These are phyloP conservation scores for Platycheirus albimanus DNA, from an alignment of 2,888 invertebrate species.

Conservation along the genomic window DNA sequence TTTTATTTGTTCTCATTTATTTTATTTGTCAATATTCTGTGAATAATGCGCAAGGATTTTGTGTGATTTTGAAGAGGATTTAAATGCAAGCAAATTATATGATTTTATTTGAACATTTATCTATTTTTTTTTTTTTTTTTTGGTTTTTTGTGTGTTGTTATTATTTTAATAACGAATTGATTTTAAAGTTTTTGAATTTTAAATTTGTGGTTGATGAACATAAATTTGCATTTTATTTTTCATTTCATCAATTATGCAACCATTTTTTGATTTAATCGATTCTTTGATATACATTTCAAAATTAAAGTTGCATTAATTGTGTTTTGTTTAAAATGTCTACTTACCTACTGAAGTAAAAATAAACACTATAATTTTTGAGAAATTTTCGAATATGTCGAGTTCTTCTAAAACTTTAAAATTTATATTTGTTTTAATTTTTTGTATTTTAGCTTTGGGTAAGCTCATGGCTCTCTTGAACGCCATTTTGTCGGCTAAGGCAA, in stretches of 20 bases:
- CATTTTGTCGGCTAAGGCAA: no score
- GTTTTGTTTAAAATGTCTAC: no score
- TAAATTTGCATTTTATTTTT: slow-evolving; percentile 35
- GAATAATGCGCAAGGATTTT: slow-evolving; percentile 34
- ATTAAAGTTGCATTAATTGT: no score
- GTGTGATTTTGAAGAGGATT: slow-evolving; percentile 53
- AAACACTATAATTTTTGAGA: no score
- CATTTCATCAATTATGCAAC: slow-evolving; percentile 9
- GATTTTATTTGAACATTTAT: slow-evolving; percentile 21
- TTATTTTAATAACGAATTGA: background rate
- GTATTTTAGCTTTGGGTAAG: no score
- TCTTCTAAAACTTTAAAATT: no score
- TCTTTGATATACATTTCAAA: no score
- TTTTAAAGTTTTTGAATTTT: slow-evolving; percentile 26
- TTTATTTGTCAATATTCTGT: slow-evolving; percentile 37
- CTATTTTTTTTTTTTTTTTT: background rate
- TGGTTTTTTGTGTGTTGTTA: background rate
- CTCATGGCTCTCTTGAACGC: no score
- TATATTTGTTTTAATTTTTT: no score
- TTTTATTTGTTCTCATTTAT: slow-evolving; percentile 21
- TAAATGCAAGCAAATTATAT: slow-evolving; percentile 25
- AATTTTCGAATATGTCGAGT: no score
- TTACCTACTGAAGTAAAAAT: no score
- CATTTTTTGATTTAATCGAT: no score
- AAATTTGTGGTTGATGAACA: slow-evolving; percentile 27